These are phyloP conservation scores for Tachina grossa DNA, from an alignment of 2,888 invertebrate species.

Conservation along the genomic window DNA sequence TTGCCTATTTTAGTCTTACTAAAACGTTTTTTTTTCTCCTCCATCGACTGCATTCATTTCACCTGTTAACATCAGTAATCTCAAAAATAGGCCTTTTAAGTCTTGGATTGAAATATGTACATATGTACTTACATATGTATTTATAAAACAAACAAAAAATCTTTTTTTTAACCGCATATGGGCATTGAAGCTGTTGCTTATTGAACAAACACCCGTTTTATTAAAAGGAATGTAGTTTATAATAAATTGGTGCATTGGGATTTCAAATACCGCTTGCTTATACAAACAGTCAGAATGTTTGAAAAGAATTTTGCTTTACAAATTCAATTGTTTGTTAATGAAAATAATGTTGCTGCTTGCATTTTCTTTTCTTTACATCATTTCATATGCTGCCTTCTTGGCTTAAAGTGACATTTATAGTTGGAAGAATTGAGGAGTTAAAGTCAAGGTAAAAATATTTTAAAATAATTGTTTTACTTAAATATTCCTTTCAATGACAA, in stretches of 20 bases:
- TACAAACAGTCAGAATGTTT: not conserved
- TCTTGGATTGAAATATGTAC: not conserved
- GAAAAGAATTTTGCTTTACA: slow-evolving; percentile 49
- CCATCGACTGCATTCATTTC: slow-evolving; percentile 23
- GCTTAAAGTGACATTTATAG: slow-evolving; percentile 33
- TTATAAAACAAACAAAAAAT: slow-evolving; percentile 13
- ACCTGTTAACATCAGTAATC: slow-evolving; percentile 54
- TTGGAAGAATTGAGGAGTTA: not conserved
- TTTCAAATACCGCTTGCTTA: slow-evolving; percentile 42
- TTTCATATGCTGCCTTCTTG: slow-evolving; percentile 37
- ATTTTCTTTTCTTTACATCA: not conserved
- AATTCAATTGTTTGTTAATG: slow-evolving; percentile 32
- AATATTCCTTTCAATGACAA: too few relatives aligned
- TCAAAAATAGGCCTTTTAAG: slow-evolving; percentile 30
- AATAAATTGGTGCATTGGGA: slow-evolving; percentile 70
- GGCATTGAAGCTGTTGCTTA: slow-evolving; percentile 49
- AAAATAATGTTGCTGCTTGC: slow-evolving; percentile 46
- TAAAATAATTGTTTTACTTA: not conserved
- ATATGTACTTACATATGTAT: not conserved
- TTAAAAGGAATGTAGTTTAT: slow-evolving; percentile 62
- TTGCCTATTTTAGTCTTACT: slow-evolving; percentile 48
- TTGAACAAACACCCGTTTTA: slow-evolving; percentile 57
- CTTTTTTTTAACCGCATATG: slow-evolving; percentile 45
- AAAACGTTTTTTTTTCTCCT: not conserved
- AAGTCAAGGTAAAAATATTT: not conserved